Conservation (phyloP, 1,140 invertebrate genomes). For the Manduca sexta region DNA sequence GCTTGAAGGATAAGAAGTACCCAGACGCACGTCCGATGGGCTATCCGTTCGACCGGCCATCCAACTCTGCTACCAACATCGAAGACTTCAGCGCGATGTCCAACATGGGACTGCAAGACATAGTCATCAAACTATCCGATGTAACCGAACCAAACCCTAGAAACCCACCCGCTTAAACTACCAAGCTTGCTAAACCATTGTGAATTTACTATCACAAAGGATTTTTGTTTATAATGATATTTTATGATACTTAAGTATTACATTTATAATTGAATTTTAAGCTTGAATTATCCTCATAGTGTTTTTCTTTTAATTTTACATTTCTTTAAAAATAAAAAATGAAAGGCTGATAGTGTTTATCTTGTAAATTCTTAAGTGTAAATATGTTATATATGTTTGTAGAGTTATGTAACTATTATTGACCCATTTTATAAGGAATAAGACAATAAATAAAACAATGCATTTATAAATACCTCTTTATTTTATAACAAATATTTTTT, state of each 20-base stretch:
- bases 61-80: slow-evolving; percentile 71
- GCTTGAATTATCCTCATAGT: no score
- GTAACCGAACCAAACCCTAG: slow-evolving; percentile 53
- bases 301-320: no score
- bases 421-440: slow-evolving; percentile 22
- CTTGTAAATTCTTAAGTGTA: slow-evolving; percentile 14
- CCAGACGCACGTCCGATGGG: slow-evolving; percentile 81
- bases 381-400: slow-evolving; percentile 32
- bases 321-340: no score
- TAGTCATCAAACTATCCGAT: slow-evolving; percentile 62
- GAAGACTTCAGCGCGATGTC: slow-evolving; percentile 74
- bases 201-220: no score
- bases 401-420: slow-evolving; percentile 22
- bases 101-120: slow-evolving; percentile 74
- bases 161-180: slow-evolving; percentile 27
- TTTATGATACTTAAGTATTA: no score
- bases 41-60: slow-evolving; percentile 80
- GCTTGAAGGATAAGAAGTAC: slow-evolving; percentile 77
- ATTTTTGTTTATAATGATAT: no score
- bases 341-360: slow-evolving; percentile 37
- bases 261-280: no score
- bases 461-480: no score
- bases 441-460: background rate
- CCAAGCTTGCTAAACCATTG: no score
- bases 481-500: no score